These are phyloP conservation scores for Popillia japonica DNA, from an alignment of 1,140 invertebrate species.

Conservation along the genomic window DNA sequence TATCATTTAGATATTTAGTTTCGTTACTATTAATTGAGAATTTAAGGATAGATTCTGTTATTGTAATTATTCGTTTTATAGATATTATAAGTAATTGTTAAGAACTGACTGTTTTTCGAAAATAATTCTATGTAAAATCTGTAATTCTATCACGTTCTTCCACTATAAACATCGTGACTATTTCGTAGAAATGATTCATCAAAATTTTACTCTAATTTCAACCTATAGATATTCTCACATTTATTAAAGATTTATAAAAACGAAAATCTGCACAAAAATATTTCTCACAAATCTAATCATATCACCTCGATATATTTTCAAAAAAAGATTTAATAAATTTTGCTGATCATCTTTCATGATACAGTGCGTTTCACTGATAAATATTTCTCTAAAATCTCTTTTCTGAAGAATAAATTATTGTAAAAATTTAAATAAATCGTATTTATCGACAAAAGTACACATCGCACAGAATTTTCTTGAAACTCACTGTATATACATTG, in stretches of 20 bases:
- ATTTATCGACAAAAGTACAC: too few relatives aligned
- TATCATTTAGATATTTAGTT: not conserved
- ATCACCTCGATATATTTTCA: not conserved
- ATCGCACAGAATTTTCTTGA: not conserved
- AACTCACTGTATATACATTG: slow-evolving; percentile 20
- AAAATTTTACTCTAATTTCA: too few relatives aligned
- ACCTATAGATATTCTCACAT: too few relatives aligned
- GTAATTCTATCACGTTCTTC: slow-evolving; percentile 14
- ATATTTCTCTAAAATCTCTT: not conserved
- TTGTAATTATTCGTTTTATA: not conserved
- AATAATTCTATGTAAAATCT: not conserved
- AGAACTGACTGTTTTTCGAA: not conserved
- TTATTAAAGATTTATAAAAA: too few relatives aligned
- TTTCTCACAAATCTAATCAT: not conserved
- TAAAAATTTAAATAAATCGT: too few relatives aligned
- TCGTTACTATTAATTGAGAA: not conserved
- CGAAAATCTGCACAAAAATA: too few relatives aligned
- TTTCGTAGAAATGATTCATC: too few relatives aligned
- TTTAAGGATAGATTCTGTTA: not conserved
- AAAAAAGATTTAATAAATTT: not conserved
- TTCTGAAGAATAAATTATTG: too few relatives aligned
- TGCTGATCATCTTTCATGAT: not conserved
- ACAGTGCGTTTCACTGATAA: not conserved
- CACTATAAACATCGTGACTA: not conserved
- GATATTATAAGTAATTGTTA: not conserved